These are phyloP conservation scores for Tenthredo scrophulariae DNA, from an alignment of 2,888 invertebrate species.

Conservation along the genomic window DNA sequence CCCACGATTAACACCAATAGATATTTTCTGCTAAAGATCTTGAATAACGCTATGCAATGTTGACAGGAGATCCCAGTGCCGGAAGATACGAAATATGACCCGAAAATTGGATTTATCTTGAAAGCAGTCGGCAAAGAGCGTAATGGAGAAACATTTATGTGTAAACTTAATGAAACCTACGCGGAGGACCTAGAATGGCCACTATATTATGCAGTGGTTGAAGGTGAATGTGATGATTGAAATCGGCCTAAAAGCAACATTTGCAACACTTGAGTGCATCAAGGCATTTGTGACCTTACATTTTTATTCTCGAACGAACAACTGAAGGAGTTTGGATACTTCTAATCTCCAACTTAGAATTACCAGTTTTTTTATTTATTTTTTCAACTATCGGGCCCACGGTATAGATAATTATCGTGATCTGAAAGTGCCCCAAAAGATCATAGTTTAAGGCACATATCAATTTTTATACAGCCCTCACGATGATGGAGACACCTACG, in stretches of 20 bases:
- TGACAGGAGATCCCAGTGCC: slow-evolving; percentile 68
- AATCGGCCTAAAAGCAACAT: neutral
- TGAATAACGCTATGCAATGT: slow-evolving; percentile 20
- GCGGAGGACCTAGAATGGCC: neutral
- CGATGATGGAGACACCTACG: neutral
- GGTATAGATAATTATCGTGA: neutral
- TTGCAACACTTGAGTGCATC: neutral
- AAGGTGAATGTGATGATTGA: neutral
- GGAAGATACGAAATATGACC: slow-evolving; percentile 74
- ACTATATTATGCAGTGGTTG: neutral
- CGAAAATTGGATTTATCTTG: slow-evolving; percentile 78
- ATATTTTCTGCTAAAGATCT: slow-evolving; percentile 23
- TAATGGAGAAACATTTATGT: slow-evolving; percentile 53
- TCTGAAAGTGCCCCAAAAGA: neutral
- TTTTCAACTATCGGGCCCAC: neutral
- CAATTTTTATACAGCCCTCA: neutral
- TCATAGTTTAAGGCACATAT: neutral
- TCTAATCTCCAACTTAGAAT: neutral
- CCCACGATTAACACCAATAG: neutral
- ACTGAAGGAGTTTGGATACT: neutral
- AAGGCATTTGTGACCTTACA: neutral
- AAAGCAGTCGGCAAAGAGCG: slow-evolving; percentile 70
- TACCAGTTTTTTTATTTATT: neutral
- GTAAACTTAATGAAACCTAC: slow-evolving; percentile 59
- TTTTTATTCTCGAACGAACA: neutral